Conservation (phyloP, 1,140 invertebrate species). For the Steinernema feltiae region DNA sequence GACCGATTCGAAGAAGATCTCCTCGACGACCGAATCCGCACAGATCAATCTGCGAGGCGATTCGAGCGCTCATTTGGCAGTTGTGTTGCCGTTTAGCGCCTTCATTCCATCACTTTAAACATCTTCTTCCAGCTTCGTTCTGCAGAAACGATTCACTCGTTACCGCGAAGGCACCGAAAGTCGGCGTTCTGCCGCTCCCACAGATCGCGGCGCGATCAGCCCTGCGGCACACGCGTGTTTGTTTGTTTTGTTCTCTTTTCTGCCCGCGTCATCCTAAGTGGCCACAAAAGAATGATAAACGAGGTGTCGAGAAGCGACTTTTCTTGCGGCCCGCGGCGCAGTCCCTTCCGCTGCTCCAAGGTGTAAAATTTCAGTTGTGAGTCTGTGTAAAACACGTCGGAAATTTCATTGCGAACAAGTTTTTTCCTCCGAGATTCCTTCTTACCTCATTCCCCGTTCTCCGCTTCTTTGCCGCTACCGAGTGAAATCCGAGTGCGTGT, state of each 20-base stretch:
- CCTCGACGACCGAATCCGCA: too few relatives aligned
- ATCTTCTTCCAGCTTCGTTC: neutral
- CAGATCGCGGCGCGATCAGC: too few relatives aligned
- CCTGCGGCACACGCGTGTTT: neutral
- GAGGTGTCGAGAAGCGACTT: neutral
- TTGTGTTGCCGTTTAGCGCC: neutral
- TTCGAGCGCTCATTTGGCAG: neutral
- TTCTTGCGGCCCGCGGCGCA: slow-evolving; percentile 5
- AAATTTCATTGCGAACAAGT: neutral
- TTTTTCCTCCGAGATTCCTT: neutral
- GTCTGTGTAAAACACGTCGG: slow-evolving; percentile 4
- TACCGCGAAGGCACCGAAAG: too few relatives aligned
- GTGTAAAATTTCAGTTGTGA: slow-evolving; percentile 11
- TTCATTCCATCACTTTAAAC: slow-evolving; percentile 11
- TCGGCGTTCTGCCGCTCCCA: too few relatives aligned
- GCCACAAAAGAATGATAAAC: neutral
- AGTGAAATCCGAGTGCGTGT: too few relatives aligned
- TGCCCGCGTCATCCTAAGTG: neutral
- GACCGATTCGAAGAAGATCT: too few relatives aligned
- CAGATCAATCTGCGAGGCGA: neutral
- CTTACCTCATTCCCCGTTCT: too few relatives aligned
- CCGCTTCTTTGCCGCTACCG: too few relatives aligned
- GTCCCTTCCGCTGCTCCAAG: neutral
- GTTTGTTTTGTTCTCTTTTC: neutral
- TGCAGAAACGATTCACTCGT: too few relatives aligned